Conservation (phyloP, 2,888 invertebrate genomes). For the Heliconius ethilla region DNA sequence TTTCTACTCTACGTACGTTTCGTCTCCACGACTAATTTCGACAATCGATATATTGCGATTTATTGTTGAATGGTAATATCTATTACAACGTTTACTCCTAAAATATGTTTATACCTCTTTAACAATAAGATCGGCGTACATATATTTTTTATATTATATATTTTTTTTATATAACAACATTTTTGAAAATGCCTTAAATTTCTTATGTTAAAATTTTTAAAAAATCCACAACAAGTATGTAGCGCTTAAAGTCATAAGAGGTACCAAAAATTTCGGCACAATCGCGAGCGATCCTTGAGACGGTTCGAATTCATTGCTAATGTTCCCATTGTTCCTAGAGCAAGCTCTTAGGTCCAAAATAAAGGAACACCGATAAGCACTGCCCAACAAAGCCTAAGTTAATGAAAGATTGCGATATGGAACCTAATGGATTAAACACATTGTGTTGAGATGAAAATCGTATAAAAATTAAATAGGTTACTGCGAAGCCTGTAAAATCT, state of each 20-base stretch:
- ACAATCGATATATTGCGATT: no score
- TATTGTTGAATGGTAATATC: no score
- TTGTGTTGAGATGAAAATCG: conserved; percentile 14
- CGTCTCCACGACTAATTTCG: no score
- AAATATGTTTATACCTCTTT: no score
- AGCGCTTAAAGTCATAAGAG: conserved; percentile 5
- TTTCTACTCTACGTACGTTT: no score
- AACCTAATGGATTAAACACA: conserved; percentile 38
- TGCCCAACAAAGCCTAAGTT: conserved; percentile 50
- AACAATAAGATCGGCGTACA: no score
- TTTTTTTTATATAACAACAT: no score
- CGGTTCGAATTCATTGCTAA: conserved; percentile 57
- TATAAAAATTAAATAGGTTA: neutral
- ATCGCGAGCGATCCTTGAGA: conserved; percentile 54
- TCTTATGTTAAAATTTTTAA: no score
- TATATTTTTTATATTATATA: no score
- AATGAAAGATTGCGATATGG: conserved; percentile 46
- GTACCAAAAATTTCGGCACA: conserved; percentile 47
- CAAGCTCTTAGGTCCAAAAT: conserved; percentile 29
- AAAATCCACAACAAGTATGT: neutral
- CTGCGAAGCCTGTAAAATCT: no score
- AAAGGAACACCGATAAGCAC: conserved; percentile 48
- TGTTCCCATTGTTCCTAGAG: conserved; percentile 60
- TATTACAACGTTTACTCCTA: no score
- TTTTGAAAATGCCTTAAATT: no score